A percentile compares a stretch with the other conserved stretches of the same genome.
phyloP scores from a whole-genome alignment of 1,140 invertebrate genomes.

The Bombus sibiricus region DNA sequence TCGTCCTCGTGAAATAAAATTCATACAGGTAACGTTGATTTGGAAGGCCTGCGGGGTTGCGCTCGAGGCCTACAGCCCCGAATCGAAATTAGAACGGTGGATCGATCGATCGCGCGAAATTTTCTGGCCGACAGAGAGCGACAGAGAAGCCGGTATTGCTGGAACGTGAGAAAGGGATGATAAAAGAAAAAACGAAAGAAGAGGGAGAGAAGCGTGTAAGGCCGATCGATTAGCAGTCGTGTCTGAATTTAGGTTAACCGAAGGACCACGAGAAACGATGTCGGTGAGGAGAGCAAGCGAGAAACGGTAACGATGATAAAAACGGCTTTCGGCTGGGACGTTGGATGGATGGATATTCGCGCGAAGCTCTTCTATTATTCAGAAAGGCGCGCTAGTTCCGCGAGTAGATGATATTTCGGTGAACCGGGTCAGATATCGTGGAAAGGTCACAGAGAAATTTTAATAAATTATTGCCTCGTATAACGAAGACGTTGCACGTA shows the following conservation, averaged over 20 bases:
- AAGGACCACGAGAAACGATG: conserved; percentile 58
- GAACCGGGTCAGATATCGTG: conserved; percentile 38
- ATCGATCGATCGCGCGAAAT: conserved; percentile 48
- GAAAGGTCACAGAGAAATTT: conserved; percentile 16
- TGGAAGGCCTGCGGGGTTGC: too few species aligned
- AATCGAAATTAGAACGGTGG: conserved; percentile 49
- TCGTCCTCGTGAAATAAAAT: neutral
- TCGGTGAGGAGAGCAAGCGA: conserved; percentile 17
- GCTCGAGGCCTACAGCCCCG: neutral
- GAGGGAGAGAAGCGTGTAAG: conserved; percentile 32
- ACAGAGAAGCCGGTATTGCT: neutral
- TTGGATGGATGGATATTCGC: conserved; percentile 30
- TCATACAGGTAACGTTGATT: too few species aligned
- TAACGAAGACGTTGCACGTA: neutral
- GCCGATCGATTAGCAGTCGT: conserved; percentile 64
- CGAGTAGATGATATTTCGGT: conserved; percentile 43
- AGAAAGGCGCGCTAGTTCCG: conserved; percentile 21
- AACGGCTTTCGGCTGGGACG: conserved; percentile 13
- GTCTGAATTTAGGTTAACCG: conserved; percentile 69
- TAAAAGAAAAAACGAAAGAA: neutral
- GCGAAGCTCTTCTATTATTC: conserved; percentile 45
- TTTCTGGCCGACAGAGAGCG: neutral
- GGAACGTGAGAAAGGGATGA: conserved; percentile 13
- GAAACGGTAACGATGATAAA: conserved; percentile 50
- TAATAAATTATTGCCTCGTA: neutral